Conservation (phyloP, 1,140 invertebrate species). For the Lanistes nyassanus region DNA sequence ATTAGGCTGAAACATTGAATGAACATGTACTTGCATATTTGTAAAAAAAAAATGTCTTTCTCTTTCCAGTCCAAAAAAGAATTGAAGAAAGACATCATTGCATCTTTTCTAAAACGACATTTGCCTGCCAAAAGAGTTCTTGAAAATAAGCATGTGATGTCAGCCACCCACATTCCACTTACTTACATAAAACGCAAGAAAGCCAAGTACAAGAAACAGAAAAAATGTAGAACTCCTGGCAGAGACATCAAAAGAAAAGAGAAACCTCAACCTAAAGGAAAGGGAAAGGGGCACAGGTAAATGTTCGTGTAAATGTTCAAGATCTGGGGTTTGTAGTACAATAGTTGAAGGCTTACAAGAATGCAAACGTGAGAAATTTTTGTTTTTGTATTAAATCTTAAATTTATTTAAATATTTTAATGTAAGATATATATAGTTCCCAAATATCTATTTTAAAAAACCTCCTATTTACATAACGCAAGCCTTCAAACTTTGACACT, state of each 20-base stretch:
- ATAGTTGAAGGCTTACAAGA: too few relatives aligned
- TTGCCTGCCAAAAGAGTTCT: constrained; percentile 31
- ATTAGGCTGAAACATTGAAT: too few relatives aligned
- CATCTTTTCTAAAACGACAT: constrained; percentile 38
- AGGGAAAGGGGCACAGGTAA: constrained; percentile 14
- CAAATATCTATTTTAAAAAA: too few relatives aligned
- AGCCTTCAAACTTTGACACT: too few relatives aligned
- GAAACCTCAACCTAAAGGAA: constrained; percentile 36
- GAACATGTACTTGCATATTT: too few relatives aligned
- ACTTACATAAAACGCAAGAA: constrained; percentile 19
- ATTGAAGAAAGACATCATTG: constrained; percentile 32
- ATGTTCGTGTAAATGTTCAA: neutral
- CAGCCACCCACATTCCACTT: neutral
- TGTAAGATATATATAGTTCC: too few relatives aligned
- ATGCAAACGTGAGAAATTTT: too few relatives aligned
- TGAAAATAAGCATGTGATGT: constrained; percentile 32
- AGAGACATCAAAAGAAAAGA: constrained; percentile 39
- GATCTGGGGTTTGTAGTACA: too few relatives aligned
- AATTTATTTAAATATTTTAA: too few relatives aligned
- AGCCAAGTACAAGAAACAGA: constrained; percentile 14
- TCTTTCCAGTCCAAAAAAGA: constrained; percentile 4
- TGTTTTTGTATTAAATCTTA: too few relatives aligned
- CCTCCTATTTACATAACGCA: too few relatives aligned
- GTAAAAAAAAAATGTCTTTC: neutral
- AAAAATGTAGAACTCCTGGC: constrained; percentile 8